Base-by-base conservation (phyloP, 2,888 invertebrate genomes). In the Stenotaenia linearis region DNA sequence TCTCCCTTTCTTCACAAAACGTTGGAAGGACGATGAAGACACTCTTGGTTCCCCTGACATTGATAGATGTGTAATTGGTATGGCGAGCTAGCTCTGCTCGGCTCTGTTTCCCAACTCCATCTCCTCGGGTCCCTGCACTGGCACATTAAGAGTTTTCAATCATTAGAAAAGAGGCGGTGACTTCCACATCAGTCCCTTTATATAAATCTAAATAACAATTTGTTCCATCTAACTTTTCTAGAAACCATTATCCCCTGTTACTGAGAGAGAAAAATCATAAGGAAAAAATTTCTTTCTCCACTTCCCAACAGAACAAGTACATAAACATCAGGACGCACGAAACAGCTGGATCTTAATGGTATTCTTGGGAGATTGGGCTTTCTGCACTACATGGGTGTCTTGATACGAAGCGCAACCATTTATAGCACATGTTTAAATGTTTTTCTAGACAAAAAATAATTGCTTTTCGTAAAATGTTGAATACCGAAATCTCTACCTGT, bases 141-240 rank as follows among this genome's bases (percentile, higher is more conserved):
- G 61, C 61, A 78, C 56, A 30, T 40, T 35, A 78, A 30, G 61
- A 78, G 56, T 78, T 78, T 78, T 78, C 78, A 78, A 78, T 78
- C 78, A 78, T 78, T 78, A 78, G 61, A 61, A 75, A 32, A 75
- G 69, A 69, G 69, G 69, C 69, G 69, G 69, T n/a, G 61, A 61
- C 78, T 61, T 69, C 69, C 28, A 69, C 69, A 69, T 69, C 69
- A 28, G 25, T 69, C 69, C 25, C n/a, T 76, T 30, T 32, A 37
- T n/a, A 56, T 69, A 78, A 56, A 69, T 78, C 69, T 69, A 78
- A 69, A 69, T 78, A 78, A 69, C 78, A 56, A 78, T 78, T 28
- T 69, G 35, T 75, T 32, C 30, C 35, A 35, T 30, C 30, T 77
- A 32, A 40, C 37, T 79, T 35, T 61, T 69, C 69, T 28, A 69